phyloP scores from a whole-genome alignment of 2,113 vertebrate species.

The Cinclus mexicanus region DNA sequence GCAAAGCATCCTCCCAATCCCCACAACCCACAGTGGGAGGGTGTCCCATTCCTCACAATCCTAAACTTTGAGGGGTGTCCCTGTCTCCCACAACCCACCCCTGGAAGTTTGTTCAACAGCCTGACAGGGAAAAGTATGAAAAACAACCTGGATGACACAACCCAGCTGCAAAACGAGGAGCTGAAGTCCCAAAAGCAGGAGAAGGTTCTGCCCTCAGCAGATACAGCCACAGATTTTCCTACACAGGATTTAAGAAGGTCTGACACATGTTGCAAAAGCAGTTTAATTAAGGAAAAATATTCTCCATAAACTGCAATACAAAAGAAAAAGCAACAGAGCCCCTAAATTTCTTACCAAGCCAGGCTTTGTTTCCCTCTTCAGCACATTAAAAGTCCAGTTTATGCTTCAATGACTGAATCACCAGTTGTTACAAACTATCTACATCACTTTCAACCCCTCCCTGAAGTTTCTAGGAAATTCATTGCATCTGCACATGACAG shows the following conservation, averaged over 20 bases:
- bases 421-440: neutral
- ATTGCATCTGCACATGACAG: neutral
- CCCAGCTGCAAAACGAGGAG: neutral
- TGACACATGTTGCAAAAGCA: neutral
- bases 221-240: neutral
- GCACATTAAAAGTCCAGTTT: neutral
- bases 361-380: neutral
- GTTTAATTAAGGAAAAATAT: neutral
- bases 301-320: neutral
- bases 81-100: neutral
- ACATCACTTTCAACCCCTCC: neutral
- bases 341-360: neutral
- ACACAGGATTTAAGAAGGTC: accelerated
- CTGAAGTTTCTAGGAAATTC: neutral
- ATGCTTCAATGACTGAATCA: neutral
- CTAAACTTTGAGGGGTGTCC: neutral
- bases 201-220: neutral
- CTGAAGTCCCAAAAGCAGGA: neutral
- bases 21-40: neutral
- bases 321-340: neutral
- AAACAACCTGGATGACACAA: neutral
- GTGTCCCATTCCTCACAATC: neutral
- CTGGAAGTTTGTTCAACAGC: neutral
- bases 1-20: neutral
- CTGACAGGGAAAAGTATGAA: neutral